These are phyloP conservation scores for Anodontia alba DNA, from an alignment of 2,888 invertebrate genomes.

Conservation along the genomic window DNA sequence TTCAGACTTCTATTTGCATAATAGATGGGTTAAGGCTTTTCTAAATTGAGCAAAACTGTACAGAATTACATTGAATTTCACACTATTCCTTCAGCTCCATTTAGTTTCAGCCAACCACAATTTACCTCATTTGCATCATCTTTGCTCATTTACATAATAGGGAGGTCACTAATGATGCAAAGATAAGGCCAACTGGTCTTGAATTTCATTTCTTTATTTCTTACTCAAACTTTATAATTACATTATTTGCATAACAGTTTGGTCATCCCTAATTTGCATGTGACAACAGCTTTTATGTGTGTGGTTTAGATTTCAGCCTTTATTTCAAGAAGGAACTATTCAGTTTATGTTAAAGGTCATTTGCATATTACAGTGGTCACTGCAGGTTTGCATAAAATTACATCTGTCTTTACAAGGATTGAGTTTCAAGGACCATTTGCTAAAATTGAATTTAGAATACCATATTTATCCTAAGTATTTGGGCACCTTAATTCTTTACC, in stretches of 20 bases:
- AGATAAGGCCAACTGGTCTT: neutral
- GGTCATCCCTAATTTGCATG: slow-evolving; percentile 42
- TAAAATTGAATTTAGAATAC: slow-evolving; percentile 4
- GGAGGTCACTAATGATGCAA: slow-evolving; percentile 13
- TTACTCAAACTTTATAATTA: slow-evolving; percentile 17
- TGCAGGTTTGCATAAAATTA: slow-evolving; percentile 12
- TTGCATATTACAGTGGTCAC: slow-evolving; percentile 14
- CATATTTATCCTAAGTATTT: too few relatives aligned
- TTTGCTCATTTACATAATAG: slow-evolving; percentile 8
- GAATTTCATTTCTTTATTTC: slow-evolving; percentile 16
- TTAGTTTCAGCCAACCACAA: slow-evolving; percentile 4
- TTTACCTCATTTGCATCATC: neutral
- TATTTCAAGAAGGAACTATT: slow-evolving; percentile 1
- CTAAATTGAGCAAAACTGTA: slow-evolving; percentile 13
- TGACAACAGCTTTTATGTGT: slow-evolving; percentile 19
- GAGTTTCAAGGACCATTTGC: slow-evolving; percentile 15
- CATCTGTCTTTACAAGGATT: neutral
- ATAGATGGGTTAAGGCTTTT: slow-evolving; percentile 17
- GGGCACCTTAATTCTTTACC: neutral
- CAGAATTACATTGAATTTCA: slow-evolving; percentile 18
- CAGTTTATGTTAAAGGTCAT: slow-evolving; percentile 2
- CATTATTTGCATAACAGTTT: slow-evolving; percentile 61
- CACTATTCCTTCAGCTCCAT: slow-evolving; percentile 8
- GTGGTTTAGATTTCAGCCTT: neutral
- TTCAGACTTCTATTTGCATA: slow-evolving; percentile 15